Conservation (phyloP, 2,113 vertebrate species). For the Dascyllus trimaculatus region DNA sequence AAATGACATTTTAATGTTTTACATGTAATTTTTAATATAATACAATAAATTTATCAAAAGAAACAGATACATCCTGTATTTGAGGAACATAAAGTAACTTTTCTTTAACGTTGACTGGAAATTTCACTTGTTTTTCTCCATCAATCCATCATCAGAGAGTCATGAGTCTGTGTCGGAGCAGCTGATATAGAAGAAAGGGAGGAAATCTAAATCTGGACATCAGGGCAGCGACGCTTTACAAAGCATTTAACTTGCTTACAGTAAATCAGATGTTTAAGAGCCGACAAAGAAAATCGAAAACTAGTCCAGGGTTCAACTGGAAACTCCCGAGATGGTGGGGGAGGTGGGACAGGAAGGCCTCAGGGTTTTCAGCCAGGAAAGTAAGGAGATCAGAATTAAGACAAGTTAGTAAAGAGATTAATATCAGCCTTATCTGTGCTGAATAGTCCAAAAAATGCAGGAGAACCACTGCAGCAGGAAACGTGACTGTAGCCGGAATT, state of each 20-base stretch:
- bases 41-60: too few relatives aligned
- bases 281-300: background rate
- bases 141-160: too few relatives aligned
- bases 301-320: background rate
- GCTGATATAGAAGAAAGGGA: background rate
- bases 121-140: too few relatives aligned
- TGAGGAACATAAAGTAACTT: too few relatives aligned
- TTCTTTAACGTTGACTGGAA: too few relatives aligned
- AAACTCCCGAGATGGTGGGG: slow-evolving; percentile 4
- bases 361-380: slow-evolving; percentile 2
- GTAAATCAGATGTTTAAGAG: background rate
- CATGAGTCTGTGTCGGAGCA: background rate
- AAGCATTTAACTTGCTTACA: background rate
- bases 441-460: too few relatives aligned
- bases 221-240: background rate
- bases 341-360: slow-evolving; percentile 4
- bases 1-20: too few relatives aligned
- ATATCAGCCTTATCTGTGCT: too few relatives aligned
- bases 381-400: background rate
- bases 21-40: too few relatives aligned
- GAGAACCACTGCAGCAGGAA: background rate
- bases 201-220: background rate
- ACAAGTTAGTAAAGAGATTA: background rate
- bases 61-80: too few relatives aligned
- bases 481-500: background rate